These are phyloP conservation scores for Lottia gigantea DNA, from an alignment of 2,888 invertebrate species.

Conservation along the genomic window DNA sequence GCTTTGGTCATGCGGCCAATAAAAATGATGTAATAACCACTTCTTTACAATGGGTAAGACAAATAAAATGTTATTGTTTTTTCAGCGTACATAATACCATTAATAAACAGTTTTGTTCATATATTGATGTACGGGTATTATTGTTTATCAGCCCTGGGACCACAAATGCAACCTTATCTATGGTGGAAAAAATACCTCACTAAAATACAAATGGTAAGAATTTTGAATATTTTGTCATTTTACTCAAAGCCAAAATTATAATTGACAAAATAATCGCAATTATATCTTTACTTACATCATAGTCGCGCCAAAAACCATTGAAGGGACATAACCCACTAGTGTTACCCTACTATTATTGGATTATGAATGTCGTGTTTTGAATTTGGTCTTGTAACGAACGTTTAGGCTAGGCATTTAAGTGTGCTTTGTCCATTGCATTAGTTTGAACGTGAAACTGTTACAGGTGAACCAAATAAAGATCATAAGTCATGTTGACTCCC, in stretches of 20 bases:
- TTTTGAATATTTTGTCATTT: background rate
- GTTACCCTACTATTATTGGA: no score
- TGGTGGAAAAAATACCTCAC: slow-evolving; percentile 64
- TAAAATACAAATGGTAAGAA: slow-evolving; percentile 54
- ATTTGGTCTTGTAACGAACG: no score
- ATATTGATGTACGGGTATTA: slow-evolving; percentile 62
- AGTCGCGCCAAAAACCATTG: no score
- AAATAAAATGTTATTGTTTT: slow-evolving; percentile 13
- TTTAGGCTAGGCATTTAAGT: background rate
- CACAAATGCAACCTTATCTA: slow-evolving; percentile 53
- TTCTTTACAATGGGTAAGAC: background rate
- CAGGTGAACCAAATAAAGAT: background rate
- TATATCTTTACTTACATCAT: no score
- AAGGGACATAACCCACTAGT: no score
- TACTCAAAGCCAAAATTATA: no score
- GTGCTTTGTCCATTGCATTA: no score
- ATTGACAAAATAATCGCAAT: no score
- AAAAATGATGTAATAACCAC: no score
- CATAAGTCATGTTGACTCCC: background rate
- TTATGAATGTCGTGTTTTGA: no score
- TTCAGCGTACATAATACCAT: slow-evolving; percentile 49
- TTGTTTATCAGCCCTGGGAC: slow-evolving; percentile 56
- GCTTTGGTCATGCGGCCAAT: background rate
- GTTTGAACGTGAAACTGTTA: background rate
- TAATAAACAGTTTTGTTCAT: slow-evolving; percentile 58